A percentile compares a stretch with the other conserved stretches of the same genome.
Conservation (phyloP, 2,888 invertebrate species). For the Anoplius nigerrimus region DNA sequence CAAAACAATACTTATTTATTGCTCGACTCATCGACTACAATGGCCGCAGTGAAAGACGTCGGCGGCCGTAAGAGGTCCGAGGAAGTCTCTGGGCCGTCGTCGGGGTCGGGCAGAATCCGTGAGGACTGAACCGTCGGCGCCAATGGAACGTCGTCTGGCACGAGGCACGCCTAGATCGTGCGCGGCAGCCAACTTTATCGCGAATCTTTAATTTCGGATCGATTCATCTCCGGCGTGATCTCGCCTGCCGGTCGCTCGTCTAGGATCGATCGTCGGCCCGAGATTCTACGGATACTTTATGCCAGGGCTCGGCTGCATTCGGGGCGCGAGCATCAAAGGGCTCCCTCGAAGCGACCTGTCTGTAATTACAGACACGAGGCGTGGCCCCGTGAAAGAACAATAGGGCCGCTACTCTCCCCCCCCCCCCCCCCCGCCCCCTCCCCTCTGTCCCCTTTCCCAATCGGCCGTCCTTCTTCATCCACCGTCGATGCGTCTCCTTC, state of each 20-base stretch:
- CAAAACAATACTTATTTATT: too few species aligned
- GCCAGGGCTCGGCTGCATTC: slow-evolving; percentile 48
- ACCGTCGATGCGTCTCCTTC: slow-evolving; percentile 8
- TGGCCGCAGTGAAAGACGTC: too few species aligned
- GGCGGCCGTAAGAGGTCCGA: too few species aligned
- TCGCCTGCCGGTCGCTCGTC: slow-evolving; percentile 25
- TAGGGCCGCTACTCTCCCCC: slow-evolving; percentile 67
- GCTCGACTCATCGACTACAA: too few species aligned
- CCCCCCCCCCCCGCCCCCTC: slow-evolving; percentile 30
- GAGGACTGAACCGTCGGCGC: too few species aligned
- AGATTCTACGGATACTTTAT: slow-evolving; percentile 43
- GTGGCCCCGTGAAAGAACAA: slow-evolving; percentile 73
- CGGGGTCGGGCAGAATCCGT: too few species aligned
- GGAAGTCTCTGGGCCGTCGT: too few species aligned
- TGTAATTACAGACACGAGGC: slow-evolving; percentile 75
- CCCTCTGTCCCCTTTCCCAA: slow-evolving; percentile 19
- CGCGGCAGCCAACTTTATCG: slow-evolving; percentile 51
- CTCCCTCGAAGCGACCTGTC: slow-evolving; percentile 68
- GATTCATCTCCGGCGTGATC: slow-evolving; percentile 43
- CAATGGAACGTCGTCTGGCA: slow-evolving; percentile 2
- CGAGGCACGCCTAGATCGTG: slow-evolving; percentile 7
- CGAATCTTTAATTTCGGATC: slow-evolving; percentile 57
- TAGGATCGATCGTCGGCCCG: slow-evolving; percentile 52
- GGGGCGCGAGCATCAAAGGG: slow-evolving; percentile 72
- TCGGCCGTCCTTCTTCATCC: slow-evolving; percentile 15